Conservation (phyloP, 1,140 invertebrate species). For the Macrobrachium nipponense region DNA sequence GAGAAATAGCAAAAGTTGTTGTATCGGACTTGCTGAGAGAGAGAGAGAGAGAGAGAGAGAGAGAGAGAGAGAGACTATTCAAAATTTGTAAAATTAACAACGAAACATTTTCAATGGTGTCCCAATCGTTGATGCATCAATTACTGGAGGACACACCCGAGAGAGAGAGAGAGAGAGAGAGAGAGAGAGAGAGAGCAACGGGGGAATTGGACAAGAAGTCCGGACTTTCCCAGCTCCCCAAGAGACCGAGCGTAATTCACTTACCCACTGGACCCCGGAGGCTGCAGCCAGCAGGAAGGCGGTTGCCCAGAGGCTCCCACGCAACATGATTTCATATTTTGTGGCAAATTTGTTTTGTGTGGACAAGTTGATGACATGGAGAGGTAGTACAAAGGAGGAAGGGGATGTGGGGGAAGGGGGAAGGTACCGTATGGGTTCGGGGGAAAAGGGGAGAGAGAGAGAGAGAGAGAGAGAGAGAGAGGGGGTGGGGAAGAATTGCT, state of each 20-base stretch:
- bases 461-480: background rate
- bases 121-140: too few species aligned
- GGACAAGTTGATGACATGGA: slow-evolving; percentile 1
- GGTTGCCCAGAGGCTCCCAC: background rate
- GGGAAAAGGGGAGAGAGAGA: background rate
- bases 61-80: background rate
- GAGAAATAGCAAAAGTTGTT: too few species aligned
- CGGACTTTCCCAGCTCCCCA: too few species aligned
- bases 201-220: too few species aligned
- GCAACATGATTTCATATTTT: background rate
- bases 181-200: slow-evolving; percentile 4
- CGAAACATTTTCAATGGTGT: too few species aligned
- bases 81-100: too few species aligned
- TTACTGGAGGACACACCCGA: background rate
- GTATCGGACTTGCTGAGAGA: too few species aligned
- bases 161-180: slow-evolving; percentile 17
- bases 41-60: background rate
- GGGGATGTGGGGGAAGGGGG: background rate
- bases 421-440: background rate
- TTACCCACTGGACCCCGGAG: too few species aligned
- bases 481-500: background rate
- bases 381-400: background rate
- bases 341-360: slow-evolving; percentile 15
- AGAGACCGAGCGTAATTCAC: too few species aligned
- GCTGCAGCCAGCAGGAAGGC: too few species aligned